A percentile compares a stretch with the other conserved stretches of the same genome.
Evolutionary conservation across 92 coral and sea anemone species (phyloP).

Genomic region (Epizoanthus stellaris): DNA sequence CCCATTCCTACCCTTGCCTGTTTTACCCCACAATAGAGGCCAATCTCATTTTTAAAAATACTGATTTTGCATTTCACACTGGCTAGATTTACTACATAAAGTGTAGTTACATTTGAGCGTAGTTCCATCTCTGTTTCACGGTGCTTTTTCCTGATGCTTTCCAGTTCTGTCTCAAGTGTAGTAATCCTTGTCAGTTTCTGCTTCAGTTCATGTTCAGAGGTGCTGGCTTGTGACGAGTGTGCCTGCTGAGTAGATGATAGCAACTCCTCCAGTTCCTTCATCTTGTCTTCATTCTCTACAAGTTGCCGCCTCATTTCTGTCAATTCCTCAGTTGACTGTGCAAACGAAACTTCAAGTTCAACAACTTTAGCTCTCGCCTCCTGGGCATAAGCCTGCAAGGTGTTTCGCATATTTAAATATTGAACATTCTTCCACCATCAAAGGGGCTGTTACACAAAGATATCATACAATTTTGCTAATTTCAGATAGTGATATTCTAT

Average conservation of each 20-base stretch:
- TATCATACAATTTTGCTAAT: no score
- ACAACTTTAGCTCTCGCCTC: constrained; percentile 44
- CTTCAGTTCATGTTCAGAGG: constrained; percentile 51
- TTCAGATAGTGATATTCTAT: no score
- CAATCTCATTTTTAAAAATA: not conserved
- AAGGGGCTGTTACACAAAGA: no score
- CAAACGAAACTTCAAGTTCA: constrained; percentile 58
- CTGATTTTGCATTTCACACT: not conserved
- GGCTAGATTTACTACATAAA: not conserved
- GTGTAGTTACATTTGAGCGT: constrained; percentile 63
- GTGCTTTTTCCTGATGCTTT: constrained; percentile 32
- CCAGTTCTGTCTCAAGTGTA: constrained; percentile 72
- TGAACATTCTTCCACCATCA: no score
- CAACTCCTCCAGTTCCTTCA: constrained; percentile 62
- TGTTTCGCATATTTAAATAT: no score
- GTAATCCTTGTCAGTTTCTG: constrained; percentile 66
- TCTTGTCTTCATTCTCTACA: constrained; percentile 53
- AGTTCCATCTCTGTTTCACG: constrained; percentile 52
- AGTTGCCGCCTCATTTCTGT: constrained; percentile 42
- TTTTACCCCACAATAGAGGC: no score
- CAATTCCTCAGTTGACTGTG: constrained; percentile 57
- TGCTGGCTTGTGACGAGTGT: constrained; percentile 50
- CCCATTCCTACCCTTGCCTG: no score
- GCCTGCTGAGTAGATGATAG: constrained; percentile 45
- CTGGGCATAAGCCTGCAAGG: constrained; percentile 57